Evolutionary conservation across 1,140 invertebrate species (phyloP), one percentile per base, ranked within the genome.

Genomic region (Drosophila sturtevanti): DNA sequence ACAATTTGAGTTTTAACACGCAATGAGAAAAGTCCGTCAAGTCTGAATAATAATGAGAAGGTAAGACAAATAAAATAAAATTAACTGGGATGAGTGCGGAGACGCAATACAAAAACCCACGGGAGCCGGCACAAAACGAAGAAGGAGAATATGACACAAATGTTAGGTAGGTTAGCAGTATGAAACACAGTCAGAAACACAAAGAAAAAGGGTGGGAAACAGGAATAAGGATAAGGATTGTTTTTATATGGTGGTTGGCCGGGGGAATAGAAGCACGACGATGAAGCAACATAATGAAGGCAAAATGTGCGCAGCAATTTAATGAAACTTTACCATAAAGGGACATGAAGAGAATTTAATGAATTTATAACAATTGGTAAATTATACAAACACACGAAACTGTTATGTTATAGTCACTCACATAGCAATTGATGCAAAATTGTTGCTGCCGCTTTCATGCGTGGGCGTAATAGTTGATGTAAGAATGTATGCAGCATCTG

Each of bases 301-400:
- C 66, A 38, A 48, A 79, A 72, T 41, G 56, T 75, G 60, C 63
- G 60, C 55, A 58, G 59, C 62, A 58, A 64, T 56, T 44, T 35
- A 14, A 62, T 38, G 5, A 41, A 41, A 61, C 11, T 27, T 61
- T 12, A 24, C 37, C 10, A 48, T 48, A 44, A 22, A 44, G 14
- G 37, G 38, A 27, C 18, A 11, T 54, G 24, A 16, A 56, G 22
- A 58, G 52, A 38, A 34, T 14, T 34, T 56, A 34, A 56, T 56
- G 54, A 56, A 61, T 63, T 41, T 63, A 35, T 24, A 68, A n/a
- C 37, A 22, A 44, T 66, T 41, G 16, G 41, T 58, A 24, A 76
- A 68, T 68, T 62, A 52, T 68, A 63, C 34, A 75, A 68, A 73
- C 77, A 62, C 77, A 79, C 69, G 62, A 61, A 72, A 77, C 75